Percentiles rank a stretch among this genome's conserved stretches.
These are phyloP conservation scores for Lepus timidus DNA, from an alignment of 2,113 vertebrate species.

Conservation along the genomic window DNA sequence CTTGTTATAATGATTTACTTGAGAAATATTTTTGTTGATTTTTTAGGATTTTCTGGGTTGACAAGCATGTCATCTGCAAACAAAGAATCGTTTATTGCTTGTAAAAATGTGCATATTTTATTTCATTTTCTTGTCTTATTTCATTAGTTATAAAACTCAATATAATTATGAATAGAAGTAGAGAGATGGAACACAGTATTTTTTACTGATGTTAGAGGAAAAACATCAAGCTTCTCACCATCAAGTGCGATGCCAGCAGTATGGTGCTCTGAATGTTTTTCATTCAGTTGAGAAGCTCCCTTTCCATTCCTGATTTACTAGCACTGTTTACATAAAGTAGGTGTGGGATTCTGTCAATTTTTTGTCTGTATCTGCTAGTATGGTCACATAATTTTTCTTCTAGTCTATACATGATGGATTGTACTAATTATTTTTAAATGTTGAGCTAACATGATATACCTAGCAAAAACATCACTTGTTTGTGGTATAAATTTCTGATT, in stretches of 20 bases:
- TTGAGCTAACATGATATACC: neutral
- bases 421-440: neutral
- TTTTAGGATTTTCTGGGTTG: neutral
- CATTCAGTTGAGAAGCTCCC: neutral
- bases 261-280: neutral
- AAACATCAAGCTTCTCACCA: neutral
- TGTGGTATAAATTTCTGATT: too few species aligned
- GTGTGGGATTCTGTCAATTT: neutral
- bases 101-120: neutral
- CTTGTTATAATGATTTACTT: neutral
- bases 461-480: neutral
- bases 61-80: neutral
- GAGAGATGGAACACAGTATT: neutral
- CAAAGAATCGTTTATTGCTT: neutral
- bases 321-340: neutral
- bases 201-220: neutral
- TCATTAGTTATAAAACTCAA: neutral
- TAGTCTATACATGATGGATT: neutral
- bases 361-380: neutral
- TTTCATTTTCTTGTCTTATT: neutral
- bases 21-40: neutral
- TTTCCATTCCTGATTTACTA: neutral
- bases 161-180: neutral
- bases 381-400: neutral
- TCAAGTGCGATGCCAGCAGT: neutral